Evolutionary conservation across 1,140 invertebrate genomes (phyloP).

Genomic region (Philotrypesis tridentata): DNA sequence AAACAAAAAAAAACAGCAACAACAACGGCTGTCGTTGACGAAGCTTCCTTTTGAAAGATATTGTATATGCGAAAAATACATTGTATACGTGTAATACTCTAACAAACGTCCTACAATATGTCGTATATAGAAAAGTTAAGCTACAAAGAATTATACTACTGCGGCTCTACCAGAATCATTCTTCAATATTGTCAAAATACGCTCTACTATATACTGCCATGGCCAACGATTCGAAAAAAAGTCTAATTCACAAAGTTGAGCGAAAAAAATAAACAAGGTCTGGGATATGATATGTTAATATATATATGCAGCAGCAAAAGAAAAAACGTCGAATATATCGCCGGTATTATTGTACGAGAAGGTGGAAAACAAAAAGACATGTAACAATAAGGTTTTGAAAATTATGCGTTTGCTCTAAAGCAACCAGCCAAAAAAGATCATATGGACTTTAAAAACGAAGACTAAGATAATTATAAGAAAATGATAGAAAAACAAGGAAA

Average conservation of each 20-base stretch:
- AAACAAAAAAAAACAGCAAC: not conserved
- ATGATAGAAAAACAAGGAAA: conserved; percentile 38
- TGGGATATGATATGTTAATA: not conserved
- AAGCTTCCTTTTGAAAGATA: not conserved
- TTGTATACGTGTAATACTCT: not conserved
- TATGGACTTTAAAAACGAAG: no score
- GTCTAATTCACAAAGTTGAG: not conserved
- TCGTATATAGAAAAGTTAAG: conserved; percentile 4
- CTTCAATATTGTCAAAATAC: conserved; percentile 3
- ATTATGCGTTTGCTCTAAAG: not conserved
- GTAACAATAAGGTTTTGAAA: not conserved
- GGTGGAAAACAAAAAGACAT: not conserved
- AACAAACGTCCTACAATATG: not conserved
- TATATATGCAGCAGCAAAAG: conserved; percentile 14
- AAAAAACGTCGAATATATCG: not conserved
- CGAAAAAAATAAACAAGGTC: not conserved
- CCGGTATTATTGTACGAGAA: no score
- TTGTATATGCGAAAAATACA: not conserved
- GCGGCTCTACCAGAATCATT: conserved; percentile 18
- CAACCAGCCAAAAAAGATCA: conserved; percentile 14
- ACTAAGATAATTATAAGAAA: not conserved
- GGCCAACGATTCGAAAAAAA: not conserved
- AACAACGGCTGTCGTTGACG: not conserved
- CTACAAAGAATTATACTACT: conserved; percentile 23
- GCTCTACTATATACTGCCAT: conserved; percentile 33